Conservation (phyloP, 2,797 vertebrate genomes). For the Anas georgica region DNA sequence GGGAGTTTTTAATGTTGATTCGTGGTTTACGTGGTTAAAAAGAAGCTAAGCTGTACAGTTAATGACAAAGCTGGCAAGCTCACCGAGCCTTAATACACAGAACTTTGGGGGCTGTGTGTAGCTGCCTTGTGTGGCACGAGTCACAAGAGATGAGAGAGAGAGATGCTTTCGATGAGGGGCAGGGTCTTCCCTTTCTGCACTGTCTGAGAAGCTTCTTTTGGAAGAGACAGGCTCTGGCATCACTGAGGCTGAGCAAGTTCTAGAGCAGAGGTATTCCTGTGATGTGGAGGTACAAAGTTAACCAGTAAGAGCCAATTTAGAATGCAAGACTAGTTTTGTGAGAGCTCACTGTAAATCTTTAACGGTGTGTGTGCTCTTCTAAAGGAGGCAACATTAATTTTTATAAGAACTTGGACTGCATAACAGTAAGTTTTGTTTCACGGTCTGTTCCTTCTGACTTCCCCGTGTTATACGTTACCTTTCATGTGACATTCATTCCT, state of each 20-base stretch:
- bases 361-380: not conserved
- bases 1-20: not conserved
- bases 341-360: not conserved
- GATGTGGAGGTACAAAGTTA: not conserved
- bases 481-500: not conserved
- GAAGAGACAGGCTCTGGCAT: not conserved
- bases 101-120: not conserved
- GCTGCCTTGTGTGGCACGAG: not conserved
- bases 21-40: not conserved
- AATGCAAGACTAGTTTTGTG: not conserved
- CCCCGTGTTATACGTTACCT: not conserved
- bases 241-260: not conserved
- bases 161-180: not conserved
- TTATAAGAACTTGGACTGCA: accelerated
- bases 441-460: not conserved
- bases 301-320: not conserved
- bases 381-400: not conserved
- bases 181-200: not conserved
- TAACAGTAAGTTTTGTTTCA: not conserved
- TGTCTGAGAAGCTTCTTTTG: not conserved
- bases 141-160: not conserved
- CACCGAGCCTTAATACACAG: accelerated
- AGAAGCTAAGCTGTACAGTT: not conserved
- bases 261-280: not conserved
- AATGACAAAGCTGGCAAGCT: not conserved